phyloP scores from a whole-genome alignment of 2,113 vertebrate species.

The Hiodon tergisus region DNA sequence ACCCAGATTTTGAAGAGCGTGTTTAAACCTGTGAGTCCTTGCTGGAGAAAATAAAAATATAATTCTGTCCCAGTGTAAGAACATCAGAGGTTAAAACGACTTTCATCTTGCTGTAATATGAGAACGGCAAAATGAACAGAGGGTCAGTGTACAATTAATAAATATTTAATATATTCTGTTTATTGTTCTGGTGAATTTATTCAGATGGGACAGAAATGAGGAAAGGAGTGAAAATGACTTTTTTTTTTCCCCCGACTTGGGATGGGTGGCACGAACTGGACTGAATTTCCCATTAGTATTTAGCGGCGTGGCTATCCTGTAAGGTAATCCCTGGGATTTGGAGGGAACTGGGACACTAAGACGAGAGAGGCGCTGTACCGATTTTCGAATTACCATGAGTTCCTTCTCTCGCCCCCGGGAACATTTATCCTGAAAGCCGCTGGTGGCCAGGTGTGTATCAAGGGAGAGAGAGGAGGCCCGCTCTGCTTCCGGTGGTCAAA shows the following conservation, averaged over 20 bases:
- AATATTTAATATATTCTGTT: slow-evolving; percentile 24
- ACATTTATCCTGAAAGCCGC: too few relatives aligned
- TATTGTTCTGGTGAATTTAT: not conserved
- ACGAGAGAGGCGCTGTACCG: too few relatives aligned
- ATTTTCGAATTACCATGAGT: too few relatives aligned
- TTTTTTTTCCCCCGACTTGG: not conserved
- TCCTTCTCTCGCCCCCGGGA: too few relatives aligned
- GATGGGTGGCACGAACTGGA: slow-evolving; percentile 23
- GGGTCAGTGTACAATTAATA: slow-evolving; percentile 25
- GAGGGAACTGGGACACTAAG: too few relatives aligned
- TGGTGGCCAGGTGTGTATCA: too few relatives aligned
- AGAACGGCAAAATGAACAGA: not conserved
- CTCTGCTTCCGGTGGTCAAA: too few relatives aligned
- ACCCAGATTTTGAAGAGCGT: too few relatives aligned
- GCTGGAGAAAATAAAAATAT: too few relatives aligned
- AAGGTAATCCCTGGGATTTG: slow-evolving; percentile 55
- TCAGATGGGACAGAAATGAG: slow-evolving; percentile 28
- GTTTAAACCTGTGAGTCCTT: too few relatives aligned
- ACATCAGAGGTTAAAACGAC: not conserved
- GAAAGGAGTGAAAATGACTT: not conserved
- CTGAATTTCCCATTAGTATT: slow-evolving; percentile 39
- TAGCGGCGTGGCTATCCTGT: slow-evolving; percentile 54
- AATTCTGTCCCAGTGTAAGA: too few relatives aligned
- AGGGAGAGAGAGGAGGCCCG: too few relatives aligned
- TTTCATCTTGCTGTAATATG: slow-evolving; percentile 9